phyloP scores from a whole-genome alignment of 1,140 invertebrate genomes.

The Cherax destructor region DNA sequence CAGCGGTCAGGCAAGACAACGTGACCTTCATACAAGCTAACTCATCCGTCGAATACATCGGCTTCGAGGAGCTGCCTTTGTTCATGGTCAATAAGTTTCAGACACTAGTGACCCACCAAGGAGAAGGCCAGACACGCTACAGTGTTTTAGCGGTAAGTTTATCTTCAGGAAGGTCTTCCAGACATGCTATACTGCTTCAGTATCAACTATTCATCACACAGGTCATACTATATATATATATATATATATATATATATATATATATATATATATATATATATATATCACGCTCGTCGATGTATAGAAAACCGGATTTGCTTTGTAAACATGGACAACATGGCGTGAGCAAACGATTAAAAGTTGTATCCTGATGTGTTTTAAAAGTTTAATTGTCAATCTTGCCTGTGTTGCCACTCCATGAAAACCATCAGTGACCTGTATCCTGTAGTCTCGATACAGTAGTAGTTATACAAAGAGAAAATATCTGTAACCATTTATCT shows the following conservation, averaged over 20 bases:
- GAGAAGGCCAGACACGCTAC: conserved; percentile 5
- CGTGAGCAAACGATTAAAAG: too few relatives aligned
- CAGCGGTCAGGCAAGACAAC: conserved; percentile 36
- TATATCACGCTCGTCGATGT: not conserved
- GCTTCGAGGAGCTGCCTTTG: conserved; percentile 18
- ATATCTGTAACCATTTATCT: too few relatives aligned
- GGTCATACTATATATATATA: not conserved
- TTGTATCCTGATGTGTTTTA: too few relatives aligned
- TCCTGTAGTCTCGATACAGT: too few relatives aligned
- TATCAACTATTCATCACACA: too few relatives aligned
- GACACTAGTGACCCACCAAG: not conserved
- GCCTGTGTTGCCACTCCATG: too few relatives aligned
- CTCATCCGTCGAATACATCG: conserved; percentile 2
- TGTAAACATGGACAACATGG: not conserved
- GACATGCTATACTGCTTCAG: too few relatives aligned
- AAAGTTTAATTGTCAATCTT: too few relatives aligned
- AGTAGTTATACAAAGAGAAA: too few relatives aligned
- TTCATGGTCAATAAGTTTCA: conserved; percentile 23
- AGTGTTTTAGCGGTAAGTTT: conserved; percentile 25
- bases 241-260: conserved; percentile 12
- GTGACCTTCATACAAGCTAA: conserved; percentile 7
- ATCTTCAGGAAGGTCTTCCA: not conserved
- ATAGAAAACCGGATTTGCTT: not conserved
- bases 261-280: conserved; percentile 15
- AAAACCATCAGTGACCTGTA: too few relatives aligned